Conservation (phyloP, 2,888 invertebrate genomes). For the Hirtodrosophila alboralis region DNA sequence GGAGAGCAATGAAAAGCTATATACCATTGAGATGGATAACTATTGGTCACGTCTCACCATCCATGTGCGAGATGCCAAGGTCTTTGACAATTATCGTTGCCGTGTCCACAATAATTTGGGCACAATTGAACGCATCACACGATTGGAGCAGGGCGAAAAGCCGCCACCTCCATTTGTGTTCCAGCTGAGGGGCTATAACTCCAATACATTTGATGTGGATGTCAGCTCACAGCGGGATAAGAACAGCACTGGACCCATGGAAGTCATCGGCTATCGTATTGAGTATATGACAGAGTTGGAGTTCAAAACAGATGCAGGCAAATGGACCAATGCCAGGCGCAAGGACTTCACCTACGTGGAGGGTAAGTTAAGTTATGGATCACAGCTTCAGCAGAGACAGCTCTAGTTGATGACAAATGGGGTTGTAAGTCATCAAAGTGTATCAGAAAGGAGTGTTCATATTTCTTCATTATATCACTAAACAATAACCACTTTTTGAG, state of each 20-base stretch:
- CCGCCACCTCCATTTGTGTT: constrained; percentile 85
- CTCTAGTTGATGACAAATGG: background rate
- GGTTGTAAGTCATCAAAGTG: no score
- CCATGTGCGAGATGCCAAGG: constrained; percentile 74
- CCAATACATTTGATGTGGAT: constrained; percentile 84
- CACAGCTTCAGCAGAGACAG: constrained; percentile 1
- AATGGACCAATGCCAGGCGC: constrained; percentile 83
- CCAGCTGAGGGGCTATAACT: constrained; percentile 82
- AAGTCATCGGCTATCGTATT: constrained; percentile 83
- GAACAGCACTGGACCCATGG: constrained; percentile 74
- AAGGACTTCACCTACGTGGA: constrained; percentile 83
- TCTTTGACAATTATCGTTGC: constrained; percentile 86
- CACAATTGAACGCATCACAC: constrained; percentile 84
- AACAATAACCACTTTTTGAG: no score
- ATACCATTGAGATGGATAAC: constrained; percentile 78
- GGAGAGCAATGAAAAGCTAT: constrained; percentile 75
- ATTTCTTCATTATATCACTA: no score
- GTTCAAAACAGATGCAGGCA: constrained; percentile 81
- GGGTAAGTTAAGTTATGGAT: constrained; percentile 81
- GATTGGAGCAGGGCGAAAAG: constrained; percentile 85
- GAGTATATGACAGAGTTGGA: constrained; percentile 82
- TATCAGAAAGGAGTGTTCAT: no score
- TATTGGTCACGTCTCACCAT: constrained; percentile 82
- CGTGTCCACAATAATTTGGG: constrained; percentile 85
- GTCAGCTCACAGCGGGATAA: constrained; percentile 77